Base-by-base conservation (phyloP, 2,113 vertebrate genomes). In the Brevimyrus niger region DNA sequence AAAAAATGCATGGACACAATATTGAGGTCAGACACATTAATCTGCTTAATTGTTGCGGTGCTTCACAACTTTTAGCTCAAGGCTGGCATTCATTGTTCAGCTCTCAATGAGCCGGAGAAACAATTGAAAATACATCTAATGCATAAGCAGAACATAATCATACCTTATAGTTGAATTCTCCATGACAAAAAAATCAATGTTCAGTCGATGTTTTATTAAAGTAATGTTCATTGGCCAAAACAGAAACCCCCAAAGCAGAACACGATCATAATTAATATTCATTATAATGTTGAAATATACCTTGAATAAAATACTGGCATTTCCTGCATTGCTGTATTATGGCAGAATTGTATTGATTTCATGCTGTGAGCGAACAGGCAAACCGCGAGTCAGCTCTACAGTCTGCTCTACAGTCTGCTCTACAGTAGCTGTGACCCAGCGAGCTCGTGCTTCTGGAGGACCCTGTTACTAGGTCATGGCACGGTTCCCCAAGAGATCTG, bases 401-500 rank as follows among this genome's bases (percentile, higher is more conserved):
- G 44, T 6, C 42, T 27, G 48, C 89, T 90, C 90, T 89, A 86
- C 89, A 65, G 44, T 6, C 42, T 27, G 48, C 89, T 90, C 90
- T 89, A n/a, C n/a, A n/a, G n/a, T n/a, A 90, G 87, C 91, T 89
- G 89, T 89, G 90, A 90, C 87, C 89, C 58, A 89, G 85, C 83
- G 4, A 19, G 31, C 47, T n/a, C 13, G 53, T 27, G n/a, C 8
- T 31, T 53, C 83, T 86, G 46, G 31, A 31, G 50, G 86, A 55
- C 86, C 4, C 31, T 31, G 50, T 55, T 55, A 87, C 86, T 17
- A 8, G 86, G 46, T n/a, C 61, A 58, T 1, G 23, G 23, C 87
- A 47, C 31, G 65, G 51, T 44, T 86, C 47, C 27, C 42, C n/a
- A 5, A 27, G 86, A 87, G 31, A 87, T 55, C 50, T 35, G n/a